These are phyloP conservation scores for Sipha flava DNA, from an alignment of 1,140 invertebrate genomes.

Conservation along the genomic window DNA sequence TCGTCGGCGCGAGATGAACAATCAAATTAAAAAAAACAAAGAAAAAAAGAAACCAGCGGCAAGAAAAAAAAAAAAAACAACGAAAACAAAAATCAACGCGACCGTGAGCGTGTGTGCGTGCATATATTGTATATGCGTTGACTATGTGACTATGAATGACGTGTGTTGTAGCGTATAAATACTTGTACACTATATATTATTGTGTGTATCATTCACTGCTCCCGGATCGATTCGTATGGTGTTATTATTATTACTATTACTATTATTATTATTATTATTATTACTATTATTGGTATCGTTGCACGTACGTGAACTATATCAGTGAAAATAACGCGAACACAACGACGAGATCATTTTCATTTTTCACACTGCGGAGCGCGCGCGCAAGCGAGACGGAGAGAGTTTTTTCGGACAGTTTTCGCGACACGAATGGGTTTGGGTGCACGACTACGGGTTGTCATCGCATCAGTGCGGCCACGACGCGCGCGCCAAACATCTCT, in stretches of 20 bases:
- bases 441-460: slow-evolving; percentile 12
- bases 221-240: too few species aligned
- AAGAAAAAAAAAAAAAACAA: not conserved
- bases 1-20: not conserved
- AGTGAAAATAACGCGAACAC: too few species aligned
- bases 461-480: not conserved
- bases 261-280: not conserved
- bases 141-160: too few species aligned
- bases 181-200: too few species aligned
- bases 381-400: not conserved
- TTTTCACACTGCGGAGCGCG: not conserved
- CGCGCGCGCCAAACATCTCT: not conserved
- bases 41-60: too few species aligned
- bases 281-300: too few species aligned
- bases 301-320: too few species aligned
- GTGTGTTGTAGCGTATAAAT: too few species aligned
- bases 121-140: too few species aligned
- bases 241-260: not conserved
- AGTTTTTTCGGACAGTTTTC: slow-evolving; percentile 5
- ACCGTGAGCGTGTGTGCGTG: too few species aligned
- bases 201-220: too few species aligned
- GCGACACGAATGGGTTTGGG: slow-evolving; percentile 22
- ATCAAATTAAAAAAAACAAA: not conserved
- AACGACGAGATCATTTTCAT: not conserved
- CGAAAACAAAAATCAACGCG: too few species aligned